A percentile compares a stretch with the other conserved stretches of the same genome.
Conservation (phyloP, 2,888 invertebrate genomes). For the Arrhopalites spinosus region DNA sequence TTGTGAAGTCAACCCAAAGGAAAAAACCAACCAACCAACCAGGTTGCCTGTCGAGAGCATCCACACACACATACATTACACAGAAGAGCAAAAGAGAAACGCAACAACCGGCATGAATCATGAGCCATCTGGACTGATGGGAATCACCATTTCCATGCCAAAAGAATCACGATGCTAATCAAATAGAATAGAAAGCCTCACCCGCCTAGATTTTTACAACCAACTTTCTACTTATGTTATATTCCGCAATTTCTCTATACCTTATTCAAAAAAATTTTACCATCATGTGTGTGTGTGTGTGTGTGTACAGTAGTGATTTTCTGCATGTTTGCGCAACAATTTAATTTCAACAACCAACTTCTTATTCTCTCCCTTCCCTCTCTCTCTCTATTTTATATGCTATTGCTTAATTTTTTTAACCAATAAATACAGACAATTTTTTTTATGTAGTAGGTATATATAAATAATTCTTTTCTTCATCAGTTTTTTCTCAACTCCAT, state of each 20-base stretch:
- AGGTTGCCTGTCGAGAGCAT: slow-evolving; percentile 10
- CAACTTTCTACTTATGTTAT: slow-evolving; percentile 39
- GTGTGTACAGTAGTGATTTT: too few relatives aligned
- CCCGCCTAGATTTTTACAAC: slow-evolving; percentile 39
- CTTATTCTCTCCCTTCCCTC: background rate
- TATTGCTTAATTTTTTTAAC: background rate
- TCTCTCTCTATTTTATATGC: background rate
- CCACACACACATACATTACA: background rate
- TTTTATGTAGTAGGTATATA: background rate
- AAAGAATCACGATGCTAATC: slow-evolving; percentile 38
- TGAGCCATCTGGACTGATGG: slow-evolving; percentile 38
- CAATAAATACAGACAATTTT: background rate
- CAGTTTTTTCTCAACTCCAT: background rate
- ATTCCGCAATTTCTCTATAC: slow-evolving; percentile 31
- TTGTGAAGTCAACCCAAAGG: background rate
- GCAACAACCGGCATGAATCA: slow-evolving; percentile 34
- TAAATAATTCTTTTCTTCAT: background rate
- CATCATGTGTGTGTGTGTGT: background rate
- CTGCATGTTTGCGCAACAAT: background rate
- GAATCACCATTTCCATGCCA: slow-evolving; percentile 38
- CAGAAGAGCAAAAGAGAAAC: slow-evolving; percentile 33
- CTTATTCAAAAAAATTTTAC: background rate
- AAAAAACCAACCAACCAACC: slow-evolving; percentile 31
- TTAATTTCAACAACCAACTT: background rate
- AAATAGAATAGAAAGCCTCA: slow-evolving; percentile 40